These are phyloP conservation scores for Boloria selene DNA, from an alignment of 2,888 invertebrate genomes.

Conservation along the genomic window DNA sequence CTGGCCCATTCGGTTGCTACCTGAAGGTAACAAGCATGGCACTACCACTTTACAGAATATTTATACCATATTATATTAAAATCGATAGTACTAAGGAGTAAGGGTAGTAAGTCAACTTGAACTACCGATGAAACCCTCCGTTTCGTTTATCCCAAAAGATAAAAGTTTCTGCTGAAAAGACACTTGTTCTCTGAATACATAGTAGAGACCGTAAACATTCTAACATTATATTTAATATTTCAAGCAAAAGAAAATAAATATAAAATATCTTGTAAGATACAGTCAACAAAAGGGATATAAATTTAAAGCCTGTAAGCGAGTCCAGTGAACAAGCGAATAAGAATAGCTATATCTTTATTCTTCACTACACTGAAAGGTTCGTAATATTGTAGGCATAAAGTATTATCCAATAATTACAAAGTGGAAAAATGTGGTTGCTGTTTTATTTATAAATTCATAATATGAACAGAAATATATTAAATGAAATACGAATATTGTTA, in stretches of 20 bases:
- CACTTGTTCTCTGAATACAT: slow-evolving; percentile 5
- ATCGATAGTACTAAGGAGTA: no score
- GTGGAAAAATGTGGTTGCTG: no score
- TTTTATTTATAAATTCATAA: no score
- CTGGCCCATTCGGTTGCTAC: no score
- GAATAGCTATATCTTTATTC: slow-evolving; percentile 12
- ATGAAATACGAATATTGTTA: no score
- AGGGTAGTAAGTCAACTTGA: no score
- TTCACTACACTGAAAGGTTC: neutral
- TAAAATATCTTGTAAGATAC: slow-evolving; percentile 14
- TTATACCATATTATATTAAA: no score
- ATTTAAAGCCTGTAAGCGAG: slow-evolving; percentile 12
- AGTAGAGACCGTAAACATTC: slow-evolving; percentile 1
- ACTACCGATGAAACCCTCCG: no score
- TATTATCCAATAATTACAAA: no score
- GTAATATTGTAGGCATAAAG: neutral
- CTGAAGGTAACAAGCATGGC: no score
- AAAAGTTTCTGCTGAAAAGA: slow-evolving; percentile 6
- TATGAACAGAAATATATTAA: no score
- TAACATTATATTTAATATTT: slow-evolving; percentile 9
- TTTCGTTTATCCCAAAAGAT: neutral
- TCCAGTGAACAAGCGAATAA: slow-evolving; percentile 11
- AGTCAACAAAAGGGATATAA: slow-evolving; percentile 22
- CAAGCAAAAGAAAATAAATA: slow-evolving; percentile 6
- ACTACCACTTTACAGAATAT: no score